Evolutionary conservation across 2,888 invertebrate species (phyloP), one percentile per base, ranked within the genome.

Genomic region (Hirtodrosophila histrioides): DNA sequence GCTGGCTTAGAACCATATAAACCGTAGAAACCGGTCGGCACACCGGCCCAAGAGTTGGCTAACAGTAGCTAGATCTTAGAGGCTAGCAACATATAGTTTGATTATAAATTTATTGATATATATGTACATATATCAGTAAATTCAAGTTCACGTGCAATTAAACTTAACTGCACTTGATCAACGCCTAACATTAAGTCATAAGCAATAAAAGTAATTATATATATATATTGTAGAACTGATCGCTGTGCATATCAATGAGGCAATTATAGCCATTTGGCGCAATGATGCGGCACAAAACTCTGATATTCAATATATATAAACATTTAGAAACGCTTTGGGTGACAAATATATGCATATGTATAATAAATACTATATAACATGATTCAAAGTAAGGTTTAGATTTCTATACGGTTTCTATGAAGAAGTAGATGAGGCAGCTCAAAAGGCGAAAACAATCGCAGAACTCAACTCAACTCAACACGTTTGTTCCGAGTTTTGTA

Each of bases 381-480:
- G 17, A 17, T 58, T 49, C 33, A 43, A 29, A 31, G 7, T 51
- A 17, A 62, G 60, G 39, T 71, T 17, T 50, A 23, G 57, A 60
- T 56, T 64, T 69, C 65, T 44, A 73, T 73, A 41, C 54, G 58
- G 58, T 53, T 70, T 64, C 65, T 70, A 51, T 46, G 11, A 49
- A 69, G 56, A 69, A 73, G 63, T 60, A 31, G 63, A 69, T 64
- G 48, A 65, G 41, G 37, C 35, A 58, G 54, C 41, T 50, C 9
- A 55, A 51, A 65, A 69, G 46, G 49, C 71, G 61, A 65, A 74
- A 56, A 65, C 62, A 68, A 75, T 55, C 79, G 69, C 55, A 79
- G 72, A 77, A 68, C 71, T 75, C 75, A 64, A 82, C 74, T 82
- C 77, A 77, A 68, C 71, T 75, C 75, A 64, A 82, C 74, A 85